Evolutionary conservation across 1,140 invertebrate genomes (phyloP).

Genomic region (Leptinotarsa undecemlineata): DNA sequence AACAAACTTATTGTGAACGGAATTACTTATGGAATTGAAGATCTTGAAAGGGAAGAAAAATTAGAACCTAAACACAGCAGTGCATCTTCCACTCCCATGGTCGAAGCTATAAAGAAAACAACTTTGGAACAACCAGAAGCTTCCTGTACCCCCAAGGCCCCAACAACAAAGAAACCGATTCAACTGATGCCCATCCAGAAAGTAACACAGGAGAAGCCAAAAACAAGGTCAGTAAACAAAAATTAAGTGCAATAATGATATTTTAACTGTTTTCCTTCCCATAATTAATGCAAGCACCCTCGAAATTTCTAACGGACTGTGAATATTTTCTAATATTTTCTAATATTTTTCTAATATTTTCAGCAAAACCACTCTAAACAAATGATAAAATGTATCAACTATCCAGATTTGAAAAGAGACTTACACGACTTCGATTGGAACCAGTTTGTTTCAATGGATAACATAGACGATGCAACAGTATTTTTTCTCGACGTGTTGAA

Average conservation of each 20-base stretch:
- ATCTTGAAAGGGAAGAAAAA: not conserved
- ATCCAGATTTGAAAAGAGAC: too few species aligned
- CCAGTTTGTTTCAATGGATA: too few species aligned
- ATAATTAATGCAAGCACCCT: too few species aligned
- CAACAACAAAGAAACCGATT: constrained; percentile 3
- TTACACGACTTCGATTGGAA: too few species aligned
- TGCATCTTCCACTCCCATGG: constrained; percentile 1
- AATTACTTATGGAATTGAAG: constrained; percentile 12
- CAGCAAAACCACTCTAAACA: too few species aligned
- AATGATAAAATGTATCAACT: too few species aligned
- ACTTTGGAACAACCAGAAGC: not conserved
- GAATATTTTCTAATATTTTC: too few species aligned
- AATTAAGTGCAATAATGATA: not conserved
- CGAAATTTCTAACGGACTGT: too few species aligned
- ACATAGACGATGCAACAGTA: too few species aligned
- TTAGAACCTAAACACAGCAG: constrained; percentile 11
- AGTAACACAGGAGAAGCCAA: not conserved
- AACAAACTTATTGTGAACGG: too few species aligned
- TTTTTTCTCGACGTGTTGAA: not conserved
- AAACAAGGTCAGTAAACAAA: not conserved
- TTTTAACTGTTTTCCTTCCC: too few species aligned
- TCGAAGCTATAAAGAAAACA: constrained; percentile 11
- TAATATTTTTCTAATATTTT: too few species aligned
- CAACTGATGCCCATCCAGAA: not conserved
- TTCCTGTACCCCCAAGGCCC: not conserved